Evolutionary conservation across 2,113 vertebrate species (phyloP).

Genomic region (Hipposideros armiger): DNA sequence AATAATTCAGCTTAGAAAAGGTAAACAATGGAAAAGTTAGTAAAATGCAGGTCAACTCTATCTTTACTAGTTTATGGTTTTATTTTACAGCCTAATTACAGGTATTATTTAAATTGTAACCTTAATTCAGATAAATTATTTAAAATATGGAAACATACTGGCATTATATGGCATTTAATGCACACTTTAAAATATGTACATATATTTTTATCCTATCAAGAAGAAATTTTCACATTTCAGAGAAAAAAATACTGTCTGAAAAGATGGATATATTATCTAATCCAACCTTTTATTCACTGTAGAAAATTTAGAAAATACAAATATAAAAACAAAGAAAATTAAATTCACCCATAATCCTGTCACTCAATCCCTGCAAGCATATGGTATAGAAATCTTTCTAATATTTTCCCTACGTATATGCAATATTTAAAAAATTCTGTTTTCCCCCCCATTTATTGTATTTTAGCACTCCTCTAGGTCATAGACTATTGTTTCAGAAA

Average conservation of each 20-base stretch:
- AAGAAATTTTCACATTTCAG: neutral
- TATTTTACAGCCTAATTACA: slow-evolving; percentile 3
- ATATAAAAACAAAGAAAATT: slow-evolving; percentile 27
- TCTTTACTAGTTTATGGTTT: neutral
- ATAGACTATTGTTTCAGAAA: slow-evolving; percentile 30
- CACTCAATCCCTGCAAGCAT: neutral
- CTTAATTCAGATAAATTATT: slow-evolving; percentile 9
- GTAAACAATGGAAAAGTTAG: slow-evolving; percentile 3
- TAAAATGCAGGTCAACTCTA: neutral
- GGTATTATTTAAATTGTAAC: neutral
- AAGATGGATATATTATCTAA: neutral
- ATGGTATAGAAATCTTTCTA: neutral
- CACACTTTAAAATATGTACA: neutral
- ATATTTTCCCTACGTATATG: neutral
- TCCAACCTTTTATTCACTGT: neutral
- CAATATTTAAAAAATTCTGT: neutral
- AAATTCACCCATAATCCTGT: neutral
- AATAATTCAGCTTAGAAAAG: slow-evolving; percentile 28
- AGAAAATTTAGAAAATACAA: slow-evolving; percentile 44
- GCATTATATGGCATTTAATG: neutral
- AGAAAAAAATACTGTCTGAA: slow-evolving; percentile 13
- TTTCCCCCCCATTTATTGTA: neutral
- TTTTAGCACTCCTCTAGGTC: neutral
- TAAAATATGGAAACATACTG: neutral
- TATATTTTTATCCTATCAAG: neutral